Percentiles rank a stretch among this genome's conserved stretches.
phyloP scores from a whole-genome alignment of 1,140 invertebrate species.

The Scylla paramamosain region DNA sequence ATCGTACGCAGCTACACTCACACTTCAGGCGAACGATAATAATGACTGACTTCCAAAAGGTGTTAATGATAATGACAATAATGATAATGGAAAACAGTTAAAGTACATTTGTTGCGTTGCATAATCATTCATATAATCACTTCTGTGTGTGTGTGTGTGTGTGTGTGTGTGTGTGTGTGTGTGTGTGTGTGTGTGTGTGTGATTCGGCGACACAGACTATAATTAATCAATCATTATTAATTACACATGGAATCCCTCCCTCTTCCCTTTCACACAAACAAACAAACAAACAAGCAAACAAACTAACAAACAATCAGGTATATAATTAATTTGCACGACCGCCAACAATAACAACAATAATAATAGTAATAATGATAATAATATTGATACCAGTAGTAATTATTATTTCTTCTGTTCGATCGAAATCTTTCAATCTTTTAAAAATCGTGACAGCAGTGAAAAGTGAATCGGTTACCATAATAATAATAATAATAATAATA shows the following conservation, averaged over 20 bases:
- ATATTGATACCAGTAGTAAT: background rate
- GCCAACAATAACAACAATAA: background rate
- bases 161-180: conserved; percentile 37
- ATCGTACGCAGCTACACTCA: background rate
- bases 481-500: background rate
- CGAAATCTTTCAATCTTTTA: too few species aligned
- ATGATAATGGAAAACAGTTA: conserved; percentile 16
- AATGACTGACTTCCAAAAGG: background rate
- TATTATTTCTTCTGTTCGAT: background rate
- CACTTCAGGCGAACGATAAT: background rate
- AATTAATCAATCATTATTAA: conserved; percentile 17
- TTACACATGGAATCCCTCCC: background rate
- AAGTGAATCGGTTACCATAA: background rate
- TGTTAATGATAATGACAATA: background rate
- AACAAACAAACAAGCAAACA: background rate
- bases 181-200: conserved; percentile 5
- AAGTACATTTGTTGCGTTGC: background rate
- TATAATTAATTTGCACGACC: background rate
- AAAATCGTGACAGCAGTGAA: too few species aligned
- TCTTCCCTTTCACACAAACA: background rate
- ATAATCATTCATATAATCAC: background rate
- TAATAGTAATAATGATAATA: conserved; percentile 6
- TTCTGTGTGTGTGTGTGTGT: conserved; percentile 26
- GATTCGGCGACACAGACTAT: conserved; percentile 11
- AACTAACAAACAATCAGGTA: too few species aligned